A percentile compares a stretch with the other conserved stretches of the same genome.
Conservation (phyloP, 2,888 invertebrate genomes). For the Athalia rosae region DNA sequence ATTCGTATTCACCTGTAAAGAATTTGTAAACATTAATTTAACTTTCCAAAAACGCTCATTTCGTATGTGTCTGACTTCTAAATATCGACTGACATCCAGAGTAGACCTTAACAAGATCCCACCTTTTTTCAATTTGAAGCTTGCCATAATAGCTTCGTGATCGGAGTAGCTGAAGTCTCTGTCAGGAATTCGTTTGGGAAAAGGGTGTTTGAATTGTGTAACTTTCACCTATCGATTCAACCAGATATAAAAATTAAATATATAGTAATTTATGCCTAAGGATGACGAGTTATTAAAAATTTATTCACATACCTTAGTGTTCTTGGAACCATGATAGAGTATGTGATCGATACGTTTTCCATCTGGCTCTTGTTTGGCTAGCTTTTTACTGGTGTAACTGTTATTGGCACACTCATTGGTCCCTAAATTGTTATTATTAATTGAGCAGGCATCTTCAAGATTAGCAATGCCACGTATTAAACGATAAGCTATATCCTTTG, state of each 20-base stretch:
- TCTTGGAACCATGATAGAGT: conserved; percentile 77
- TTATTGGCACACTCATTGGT: conserved; percentile 90
- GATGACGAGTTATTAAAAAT: not conserved
- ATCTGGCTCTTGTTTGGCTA: conserved; percentile 76
- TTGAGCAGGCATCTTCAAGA: conserved; percentile 75
- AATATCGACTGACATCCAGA: not conserved
- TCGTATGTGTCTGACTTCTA: not conserved
- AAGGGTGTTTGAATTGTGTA: conserved; percentile 80
- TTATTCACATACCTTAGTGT: conserved; percentile 60
- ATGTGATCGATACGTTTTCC: conserved; percentile 97
- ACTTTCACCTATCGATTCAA: conserved; percentile 70
- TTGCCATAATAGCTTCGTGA: conserved; percentile 88
- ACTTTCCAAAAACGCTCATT: conserved; percentile 31
- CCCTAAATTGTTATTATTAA: conserved; percentile 71
- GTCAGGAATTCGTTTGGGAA: conserved; percentile 84
- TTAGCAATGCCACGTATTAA: conserved; percentile 78
- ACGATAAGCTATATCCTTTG: conserved; percentile 87
- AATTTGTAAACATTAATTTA: conserved; percentile 38
- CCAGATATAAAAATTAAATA: conserved; percentile 22
- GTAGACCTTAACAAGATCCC: not conserved
- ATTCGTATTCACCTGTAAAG: conserved; percentile 57
- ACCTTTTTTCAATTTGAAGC: conserved; percentile 64
- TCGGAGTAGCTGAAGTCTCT: conserved; percentile 89
- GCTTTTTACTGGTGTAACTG: conserved; percentile 82
- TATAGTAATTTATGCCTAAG: not conserved